Evolutionary conservation across 2,113 vertebrate species (phyloP).

Genomic region (Ardeotis arabs): DNA sequence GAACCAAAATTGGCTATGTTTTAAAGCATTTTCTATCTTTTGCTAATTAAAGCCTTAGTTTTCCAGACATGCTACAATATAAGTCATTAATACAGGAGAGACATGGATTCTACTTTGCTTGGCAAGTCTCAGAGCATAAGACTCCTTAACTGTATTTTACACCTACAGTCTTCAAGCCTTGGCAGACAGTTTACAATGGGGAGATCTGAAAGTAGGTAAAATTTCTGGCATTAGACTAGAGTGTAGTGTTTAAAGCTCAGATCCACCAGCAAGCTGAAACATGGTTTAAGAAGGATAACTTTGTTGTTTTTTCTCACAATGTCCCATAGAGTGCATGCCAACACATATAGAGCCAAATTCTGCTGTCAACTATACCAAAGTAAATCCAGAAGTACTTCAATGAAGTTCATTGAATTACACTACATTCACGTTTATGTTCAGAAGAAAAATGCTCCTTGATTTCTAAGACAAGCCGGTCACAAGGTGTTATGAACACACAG

Average conservation of each 20-base stretch:
- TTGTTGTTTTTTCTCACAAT: constrained; percentile 61
- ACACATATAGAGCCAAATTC: constrained; percentile 14
- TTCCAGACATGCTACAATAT: background rate
- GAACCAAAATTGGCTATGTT: background rate
- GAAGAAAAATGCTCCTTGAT: constrained; percentile 23
- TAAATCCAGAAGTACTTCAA: constrained; percentile 50
- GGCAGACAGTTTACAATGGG: constrained; percentile 45
- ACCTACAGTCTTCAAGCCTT: constrained; percentile 37
- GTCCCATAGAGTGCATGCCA: constrained; percentile 41
- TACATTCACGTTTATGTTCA: constrained; percentile 9
- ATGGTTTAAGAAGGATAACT: constrained; percentile 27
- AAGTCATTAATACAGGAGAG: background rate
- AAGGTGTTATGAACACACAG: constrained; percentile 6
- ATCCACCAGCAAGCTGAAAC: constrained; percentile 51
- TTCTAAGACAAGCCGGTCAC: background rate
- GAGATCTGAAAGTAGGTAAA: constrained; percentile 45
- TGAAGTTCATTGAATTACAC: constrained; percentile 24
- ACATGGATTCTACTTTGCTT: background rate
- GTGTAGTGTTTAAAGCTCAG: constrained; percentile 32
- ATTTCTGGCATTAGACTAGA: constrained; percentile 58
- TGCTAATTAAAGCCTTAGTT: background rate
- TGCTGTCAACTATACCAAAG: constrained; percentile 41
- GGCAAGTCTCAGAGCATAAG: background rate
- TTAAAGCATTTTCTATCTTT: background rate
- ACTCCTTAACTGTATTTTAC: constrained; percentile 38